Evolutionary conservation across 2,888 invertebrate species (phyloP), one percentile per base, ranked within the genome.

Genomic region (Diarsia dahlii): DNA sequence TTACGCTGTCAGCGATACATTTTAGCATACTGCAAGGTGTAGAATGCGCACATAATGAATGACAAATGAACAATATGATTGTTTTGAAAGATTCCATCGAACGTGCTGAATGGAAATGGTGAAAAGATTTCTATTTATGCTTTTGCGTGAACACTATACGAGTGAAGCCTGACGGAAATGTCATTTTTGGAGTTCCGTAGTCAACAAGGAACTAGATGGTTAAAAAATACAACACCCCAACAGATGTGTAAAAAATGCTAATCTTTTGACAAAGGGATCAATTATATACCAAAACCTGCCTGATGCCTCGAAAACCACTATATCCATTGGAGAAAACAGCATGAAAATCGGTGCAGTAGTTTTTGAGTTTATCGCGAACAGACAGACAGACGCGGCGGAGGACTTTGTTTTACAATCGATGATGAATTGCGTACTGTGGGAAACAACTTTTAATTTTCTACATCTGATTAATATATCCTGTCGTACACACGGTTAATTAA

Each of bases 1-100:
- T 80, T 81, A 81, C 79, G 10, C 0, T 50, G 79, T 88, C 89
- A 87, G 88, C 88, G 58, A 8, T 54, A 39, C 0, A 48, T 34
- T 81, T 82, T 73, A 73, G 64, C 70, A 63, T 60, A 73, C 65
- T n/a, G 20, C 54, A 48, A 48, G 50, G 34, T 69, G 64, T 65
- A n/a, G 15, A 69, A 48, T 63, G 63, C 39, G 48, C 62, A 18
- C 13, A 20, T 56, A 63, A 80, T 58, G 62, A 76, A 34, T 60
- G 45, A 45, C 63, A 15, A 2, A 28, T 45, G 23, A 63, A 52
- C 56, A 23, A 34, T 63, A 39, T 9, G n/a, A 63, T 50, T 45
- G 45, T 76, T 52, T 79, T 79, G 45, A 34, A 52, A 60, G 9
- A 20, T 75, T 15, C 2, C 2, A n/a, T 75, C n/a, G n/a, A 18